Base-by-base conservation (phyloP, 2,888 invertebrate species). In the Operophtera brumata region DNA sequence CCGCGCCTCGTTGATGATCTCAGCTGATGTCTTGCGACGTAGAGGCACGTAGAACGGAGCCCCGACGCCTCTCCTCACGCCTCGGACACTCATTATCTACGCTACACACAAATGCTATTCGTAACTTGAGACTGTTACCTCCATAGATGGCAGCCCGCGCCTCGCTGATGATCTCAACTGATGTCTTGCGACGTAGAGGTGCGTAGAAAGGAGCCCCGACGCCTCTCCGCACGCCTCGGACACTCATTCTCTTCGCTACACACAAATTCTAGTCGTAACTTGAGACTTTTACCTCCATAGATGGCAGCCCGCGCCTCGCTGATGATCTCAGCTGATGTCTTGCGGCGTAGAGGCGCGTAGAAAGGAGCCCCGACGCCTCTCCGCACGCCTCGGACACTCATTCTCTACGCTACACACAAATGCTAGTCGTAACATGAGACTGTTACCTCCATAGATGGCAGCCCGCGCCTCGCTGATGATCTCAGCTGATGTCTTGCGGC, bases 271-370 rank as follows among this genome's bases (percentile, higher is more conserved):
- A n/a, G n/a, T n/a, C n/a, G n/a, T n/a, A n/a, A n/a, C n/a, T n/a
- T n/a, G n/a, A n/a, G n/a, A n/a, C n/a, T n/a, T n/a, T n/a, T n/a
- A n/a, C 89, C 89, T 61, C 85, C 85, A 59, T 80, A 84, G 20
- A 90, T 81, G 44, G 94, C 93, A 7, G 93, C 92, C 65, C 94
- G 91, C 0, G 95, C 95, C 83, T 95, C 95, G 75, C 93, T 94
- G 68, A 95, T 95, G 69, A 95, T 94, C 80, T 96, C 95, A 0
- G 95, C 94, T 35, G 95, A 95, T 1, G 95, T 95, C 82, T 95
- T 94, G 48, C 94, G 90, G 11, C 87, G 81, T 51, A 83, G 80
- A 1, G 92, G 91, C 62, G 92, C 92, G 75, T 93, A 93, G 76
- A 93, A 93, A 0, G 93, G 92, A 50, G 90, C 84, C 54, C 89